A percentile compares a stretch with the other conserved stretches of the same genome.
Evolutionary conservation across 2,888 invertebrate species (phyloP).

Genomic region (Cephus rjabovi): DNA sequence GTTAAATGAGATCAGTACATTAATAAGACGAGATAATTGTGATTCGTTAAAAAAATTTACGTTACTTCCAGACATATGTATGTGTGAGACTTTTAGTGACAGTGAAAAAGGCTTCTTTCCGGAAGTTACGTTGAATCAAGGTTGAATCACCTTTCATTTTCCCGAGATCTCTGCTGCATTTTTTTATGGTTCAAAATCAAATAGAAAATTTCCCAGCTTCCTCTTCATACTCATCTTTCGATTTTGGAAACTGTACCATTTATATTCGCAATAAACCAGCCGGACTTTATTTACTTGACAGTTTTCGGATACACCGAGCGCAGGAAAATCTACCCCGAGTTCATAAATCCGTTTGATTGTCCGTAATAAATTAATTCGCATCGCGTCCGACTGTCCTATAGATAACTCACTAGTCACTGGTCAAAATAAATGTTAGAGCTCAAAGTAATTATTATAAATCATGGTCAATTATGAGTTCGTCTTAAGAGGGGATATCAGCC

Average conservation of each 20-base stretch:
- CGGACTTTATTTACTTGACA: not conserved
- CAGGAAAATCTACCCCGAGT: not conserved
- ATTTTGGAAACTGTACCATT: not conserved
- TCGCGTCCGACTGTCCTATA: not conserved
- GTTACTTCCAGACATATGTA: not conserved
- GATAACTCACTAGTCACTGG: not conserved
- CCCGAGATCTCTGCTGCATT: not conserved
- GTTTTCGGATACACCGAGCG: not conserved
- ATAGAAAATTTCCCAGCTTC: not conserved
- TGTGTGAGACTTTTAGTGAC: not conserved
- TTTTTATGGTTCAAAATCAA: not conserved
- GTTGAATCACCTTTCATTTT: not conserved
- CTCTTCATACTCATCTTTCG: not conserved
- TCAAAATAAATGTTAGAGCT: not conserved
- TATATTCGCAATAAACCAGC: not conserved
- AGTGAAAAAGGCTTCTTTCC: not conserved
- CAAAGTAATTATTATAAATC: not conserved
- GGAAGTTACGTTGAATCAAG: not conserved
- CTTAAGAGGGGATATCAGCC: not conserved
- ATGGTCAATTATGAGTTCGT: not conserved
- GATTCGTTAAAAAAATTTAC: not conserved
- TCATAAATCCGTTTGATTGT: not conserved
- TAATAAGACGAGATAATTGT: not conserved
- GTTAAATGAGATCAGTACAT: not conserved
- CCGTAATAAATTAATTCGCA: not conserved